These are phyloP conservation scores for Octopus sinensis DNA, from an alignment of 1,140 invertebrate genomes.

Conservation along the genomic window DNA sequence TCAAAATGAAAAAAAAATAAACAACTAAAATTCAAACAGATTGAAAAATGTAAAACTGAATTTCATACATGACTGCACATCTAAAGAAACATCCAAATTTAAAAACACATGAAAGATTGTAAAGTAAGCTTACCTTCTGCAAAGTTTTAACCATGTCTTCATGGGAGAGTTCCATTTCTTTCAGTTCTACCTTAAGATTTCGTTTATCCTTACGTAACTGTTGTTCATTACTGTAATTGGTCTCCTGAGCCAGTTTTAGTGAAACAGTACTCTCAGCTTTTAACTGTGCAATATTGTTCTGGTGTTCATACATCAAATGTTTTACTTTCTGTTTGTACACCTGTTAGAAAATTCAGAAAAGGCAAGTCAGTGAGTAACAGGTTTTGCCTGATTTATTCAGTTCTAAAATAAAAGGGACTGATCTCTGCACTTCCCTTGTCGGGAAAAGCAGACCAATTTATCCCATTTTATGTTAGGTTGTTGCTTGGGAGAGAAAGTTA, in stretches of 20 bases:
- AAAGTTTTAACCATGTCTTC: slow-evolving; percentile 67
- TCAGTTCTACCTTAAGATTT: slow-evolving; percentile 69
- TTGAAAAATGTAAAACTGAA: neutral
- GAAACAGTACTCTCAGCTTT: slow-evolving; percentile 73
- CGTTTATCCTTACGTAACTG: slow-evolving; percentile 77
- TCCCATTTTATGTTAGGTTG: too few relatives aligned
- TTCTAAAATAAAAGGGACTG: too few relatives aligned
- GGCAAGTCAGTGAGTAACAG: too few relatives aligned
- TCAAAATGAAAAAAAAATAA: too few relatives aligned
- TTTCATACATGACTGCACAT: too few relatives aligned
- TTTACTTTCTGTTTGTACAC: slow-evolving; percentile 89
- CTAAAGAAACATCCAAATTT: neutral
- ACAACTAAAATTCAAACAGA: neutral
- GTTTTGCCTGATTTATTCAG: too few relatives aligned
- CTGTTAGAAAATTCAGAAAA: slow-evolving; percentile 31
- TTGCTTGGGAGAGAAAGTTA: too few relatives aligned
- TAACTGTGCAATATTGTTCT: slow-evolving; percentile 74
- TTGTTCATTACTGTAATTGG: slow-evolving; percentile 71
- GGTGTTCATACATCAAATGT: slow-evolving; percentile 86
- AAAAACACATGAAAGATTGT: neutral
- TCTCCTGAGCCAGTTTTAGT: slow-evolving; percentile 72
- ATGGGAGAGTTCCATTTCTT: slow-evolving; percentile 69
- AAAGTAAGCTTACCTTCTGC: slow-evolving; percentile 62
- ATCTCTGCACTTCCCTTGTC: too few relatives aligned
- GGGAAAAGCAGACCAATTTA: neutral